Conservation (phyloP, 1,140 invertebrate genomes). For the Fopius arisanus region DNA sequence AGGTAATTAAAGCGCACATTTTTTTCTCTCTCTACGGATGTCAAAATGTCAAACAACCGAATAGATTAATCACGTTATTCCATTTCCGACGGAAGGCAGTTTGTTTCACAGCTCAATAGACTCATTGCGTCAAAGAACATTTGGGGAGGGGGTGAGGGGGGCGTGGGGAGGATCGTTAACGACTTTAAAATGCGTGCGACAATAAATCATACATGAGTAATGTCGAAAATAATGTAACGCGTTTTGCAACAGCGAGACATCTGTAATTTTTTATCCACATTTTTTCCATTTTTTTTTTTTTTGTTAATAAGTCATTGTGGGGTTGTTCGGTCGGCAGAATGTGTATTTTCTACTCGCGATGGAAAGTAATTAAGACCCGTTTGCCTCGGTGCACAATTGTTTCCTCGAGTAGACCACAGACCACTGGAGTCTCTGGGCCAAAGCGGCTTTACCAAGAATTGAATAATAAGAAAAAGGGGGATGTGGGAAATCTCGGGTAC, state of each 20-base stretch:
- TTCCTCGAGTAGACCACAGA: slow-evolving; percentile 32
- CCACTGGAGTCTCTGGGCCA: slow-evolving; percentile 22
- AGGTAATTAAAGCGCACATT: neutral
- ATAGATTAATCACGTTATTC: neutral
- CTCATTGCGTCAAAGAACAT: neutral
- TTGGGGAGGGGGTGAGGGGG: no score
- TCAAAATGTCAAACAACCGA: neutral
- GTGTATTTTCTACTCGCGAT: neutral
- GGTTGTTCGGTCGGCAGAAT: neutral
- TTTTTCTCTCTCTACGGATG: neutral
- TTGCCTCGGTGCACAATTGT: slow-evolving; percentile 34
- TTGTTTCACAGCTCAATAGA: no score
- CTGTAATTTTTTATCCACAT: neutral
- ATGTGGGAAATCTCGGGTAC: slow-evolving; percentile 23
- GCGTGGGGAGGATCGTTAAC: neutral
- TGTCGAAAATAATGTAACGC: slow-evolving; percentile 8
- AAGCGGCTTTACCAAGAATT: slow-evolving; percentile 26
- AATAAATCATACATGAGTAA: neutral
- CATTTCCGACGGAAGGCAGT: no score
- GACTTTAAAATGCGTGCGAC: neutral
- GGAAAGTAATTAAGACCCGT: slow-evolving; percentile 32
- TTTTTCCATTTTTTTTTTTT: neutral
- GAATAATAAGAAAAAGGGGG: slow-evolving; percentile 26
- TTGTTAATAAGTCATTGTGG: neutral
- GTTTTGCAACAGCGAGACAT: neutral